Base-by-base conservation (phyloP, 1,140 invertebrate genomes). In the Mesaphorura yosii region DNA sequence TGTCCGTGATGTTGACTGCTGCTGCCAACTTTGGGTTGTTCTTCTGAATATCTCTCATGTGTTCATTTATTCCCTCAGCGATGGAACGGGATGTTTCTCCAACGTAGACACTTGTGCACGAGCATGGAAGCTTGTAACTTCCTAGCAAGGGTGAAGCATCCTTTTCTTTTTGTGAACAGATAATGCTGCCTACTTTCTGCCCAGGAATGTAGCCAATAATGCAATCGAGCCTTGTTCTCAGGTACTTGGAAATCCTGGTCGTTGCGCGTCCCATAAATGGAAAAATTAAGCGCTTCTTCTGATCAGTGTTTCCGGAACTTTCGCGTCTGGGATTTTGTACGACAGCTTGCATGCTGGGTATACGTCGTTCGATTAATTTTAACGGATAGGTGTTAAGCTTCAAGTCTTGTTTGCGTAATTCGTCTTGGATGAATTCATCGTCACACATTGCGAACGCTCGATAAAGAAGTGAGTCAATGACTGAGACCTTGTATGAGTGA, bases 391-490 rank as follows among this genome's bases (percentile, higher is more conserved):
- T n/a, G n/a, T n/a, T n/a, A n/a, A n/a, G n/a, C n/a, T n/a, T n/a
- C n/a, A n/a, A n/a, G n/a, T n/a, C n/a, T n/a, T n/a, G n/a, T n/a
- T n/a, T n/a, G n/a, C n/a, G n/a, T n/a, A 53, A 14, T 50, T 58
- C 56, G 20, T 53, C 38, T 14, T 42, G 12, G 10, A 53, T 1
- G 28, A 17, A 37, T 19, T 48, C 38, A 3, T 26, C 10, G 26
- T 52, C 38, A 44, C 56, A 49, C 5, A 58, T 10, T 34, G 10
- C 12, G 3, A 58, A 12, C 3, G 51, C 47, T 23, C 51, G 12
- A 15, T 19, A 22, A 17, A 45, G 3, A 15, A 58, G 38, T 14
- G 42, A 37, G 20, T 51, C 49, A 10, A 52, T 41, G 0, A 57
- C 55, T 3, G 27, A 23, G 6, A 48, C 37, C 17, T 57, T 57